Percentiles rank a stretch among this genome's conserved stretches.
Conservation (phyloP, 2,888 invertebrate species). For the Panopea generosa region DNA sequence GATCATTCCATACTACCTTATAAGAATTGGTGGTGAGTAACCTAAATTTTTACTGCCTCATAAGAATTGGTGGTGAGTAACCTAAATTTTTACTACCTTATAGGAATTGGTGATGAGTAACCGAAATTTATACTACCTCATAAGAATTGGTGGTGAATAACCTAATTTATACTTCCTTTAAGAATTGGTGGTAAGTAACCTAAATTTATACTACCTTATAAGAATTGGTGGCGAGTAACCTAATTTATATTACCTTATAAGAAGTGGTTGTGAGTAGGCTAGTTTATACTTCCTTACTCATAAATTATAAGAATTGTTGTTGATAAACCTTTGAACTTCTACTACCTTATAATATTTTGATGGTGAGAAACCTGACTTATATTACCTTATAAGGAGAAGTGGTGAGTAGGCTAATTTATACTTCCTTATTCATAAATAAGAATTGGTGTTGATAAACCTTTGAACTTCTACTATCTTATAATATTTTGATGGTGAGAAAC, state of each 20-base stretch:
- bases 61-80: slow-evolving; percentile 93
- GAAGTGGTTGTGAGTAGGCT: slow-evolving; percentile 91
- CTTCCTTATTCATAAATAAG: slow-evolving; percentile 94
- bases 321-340: slow-evolving; percentile 86
- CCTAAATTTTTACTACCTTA: slow-evolving; percentile 91
- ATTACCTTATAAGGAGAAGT: too few relatives aligned
- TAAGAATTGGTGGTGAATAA: slow-evolving; percentile 95
- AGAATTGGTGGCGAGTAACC: slow-evolving; percentile 91
- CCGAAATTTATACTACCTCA: slow-evolving; percentile 91
- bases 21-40: slow-evolving; percentile 93
- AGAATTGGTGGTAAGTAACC: too few relatives aligned
- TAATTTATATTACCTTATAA: slow-evolving; percentile 93
- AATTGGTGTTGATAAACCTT: too few relatives aligned
- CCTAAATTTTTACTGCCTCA: slow-evolving; percentile 91
- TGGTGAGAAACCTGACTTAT: too few relatives aligned
- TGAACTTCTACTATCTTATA: slow-evolving; percentile 1
- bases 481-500: too few relatives aligned
- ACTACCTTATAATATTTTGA: slow-evolving; percentile 4
- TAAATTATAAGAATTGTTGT: slow-evolving; percentile 91
- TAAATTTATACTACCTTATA: slow-evolving; percentile 92
- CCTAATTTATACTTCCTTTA: too few relatives aligned
- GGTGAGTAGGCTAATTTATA: too few relatives aligned
- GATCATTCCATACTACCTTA: slow-evolving; percentile 96
- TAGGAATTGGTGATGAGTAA: slow-evolving; percentile 93
- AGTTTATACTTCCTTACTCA: slow-evolving; percentile 93